Evolutionary conservation across 1,140 invertebrate genomes (phyloP), one percentile per base, ranked within the genome.

Genomic region (Aphaenogaster floridana): DNA sequence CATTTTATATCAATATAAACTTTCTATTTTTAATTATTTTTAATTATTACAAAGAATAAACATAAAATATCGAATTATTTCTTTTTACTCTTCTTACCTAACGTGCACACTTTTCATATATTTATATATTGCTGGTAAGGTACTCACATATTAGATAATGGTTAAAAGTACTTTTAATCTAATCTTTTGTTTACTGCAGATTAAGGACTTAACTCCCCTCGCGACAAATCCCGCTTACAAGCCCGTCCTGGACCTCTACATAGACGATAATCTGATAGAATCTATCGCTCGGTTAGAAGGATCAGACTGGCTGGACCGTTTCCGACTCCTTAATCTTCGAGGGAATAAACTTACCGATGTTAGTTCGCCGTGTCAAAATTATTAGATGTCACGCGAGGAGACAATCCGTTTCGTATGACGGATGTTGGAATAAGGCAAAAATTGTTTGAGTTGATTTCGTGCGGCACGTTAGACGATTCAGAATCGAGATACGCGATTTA

Each of bases 331-430:
- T 1, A 98, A 97, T 91, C 94, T 98, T 36, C 96, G 96, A 39
- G 96, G 97, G 36, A 98, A 98, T 94, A 95, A 96, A 93, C 92
- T 98, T 34, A 96, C 96, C 42, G 96, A 98, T 94, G 97, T 98
- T 93, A 89, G 92, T 94, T 72, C 0, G n/a, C 11, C 13, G 34
- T 48, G 54, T 83, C 48, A 15, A 81, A 54, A 21, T 81, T 45
- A 94, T 71, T 13, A 5, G 9, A 45, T 8, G 50, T 39, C 3
- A 79, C 1, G 28, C n/a, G 28, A 34, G 66, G 6, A 50, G 34
- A 79, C 21, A 42, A 42, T 69, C 48, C 17, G 13, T 28, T 68
- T 79, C 8, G 1, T n/a, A 34, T 9, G 17, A 21, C 8, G 54
- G 8, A 77, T 61, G 4, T 17, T 21, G 15, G 9, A 45, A 15